These are phyloP conservation scores for Malurus leucopterus DNA, from an alignment of 2,797 vertebrate species.

Conservation along the genomic window DNA sequence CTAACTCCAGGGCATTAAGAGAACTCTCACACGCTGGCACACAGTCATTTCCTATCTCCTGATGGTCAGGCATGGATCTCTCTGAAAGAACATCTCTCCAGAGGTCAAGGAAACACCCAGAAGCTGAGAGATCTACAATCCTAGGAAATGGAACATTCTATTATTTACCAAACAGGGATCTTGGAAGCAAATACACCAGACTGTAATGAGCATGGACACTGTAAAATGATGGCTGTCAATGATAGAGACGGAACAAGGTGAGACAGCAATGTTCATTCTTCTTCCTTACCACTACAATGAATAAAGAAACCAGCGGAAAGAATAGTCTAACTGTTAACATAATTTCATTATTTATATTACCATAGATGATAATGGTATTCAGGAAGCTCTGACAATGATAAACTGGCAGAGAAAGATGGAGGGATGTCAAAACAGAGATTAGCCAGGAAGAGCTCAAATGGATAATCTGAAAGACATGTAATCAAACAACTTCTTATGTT, in stretches of 20 bases:
- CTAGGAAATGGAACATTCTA: not conserved
- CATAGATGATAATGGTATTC: no score
- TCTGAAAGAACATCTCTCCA: not conserved
- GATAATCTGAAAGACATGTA: not conserved
- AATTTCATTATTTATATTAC: not conserved
- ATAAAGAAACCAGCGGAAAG: not conserved
- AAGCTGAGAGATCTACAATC: not conserved
- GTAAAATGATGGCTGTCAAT: not conserved
- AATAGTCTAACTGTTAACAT: not conserved
- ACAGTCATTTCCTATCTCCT: not conserved
- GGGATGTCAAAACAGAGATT: not conserved
- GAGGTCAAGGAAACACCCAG: not conserved
- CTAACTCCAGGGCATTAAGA: not conserved
- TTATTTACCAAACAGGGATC: not conserved
- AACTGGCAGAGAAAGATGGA: not conserved
- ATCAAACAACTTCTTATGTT: not conserved
- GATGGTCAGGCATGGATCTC: not conserved
- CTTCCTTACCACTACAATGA: not conserved
- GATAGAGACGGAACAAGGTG: not conserved
- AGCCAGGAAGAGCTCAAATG: not conserved
- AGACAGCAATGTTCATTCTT: not conserved
- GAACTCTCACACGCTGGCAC: not conserved
- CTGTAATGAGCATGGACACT: not conserved
- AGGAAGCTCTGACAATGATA: not conserved
- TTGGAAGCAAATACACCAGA: not conserved